Base-by-base conservation (phyloP, 1,140 invertebrate species). In the Meloidogyne floridensis region DNA sequence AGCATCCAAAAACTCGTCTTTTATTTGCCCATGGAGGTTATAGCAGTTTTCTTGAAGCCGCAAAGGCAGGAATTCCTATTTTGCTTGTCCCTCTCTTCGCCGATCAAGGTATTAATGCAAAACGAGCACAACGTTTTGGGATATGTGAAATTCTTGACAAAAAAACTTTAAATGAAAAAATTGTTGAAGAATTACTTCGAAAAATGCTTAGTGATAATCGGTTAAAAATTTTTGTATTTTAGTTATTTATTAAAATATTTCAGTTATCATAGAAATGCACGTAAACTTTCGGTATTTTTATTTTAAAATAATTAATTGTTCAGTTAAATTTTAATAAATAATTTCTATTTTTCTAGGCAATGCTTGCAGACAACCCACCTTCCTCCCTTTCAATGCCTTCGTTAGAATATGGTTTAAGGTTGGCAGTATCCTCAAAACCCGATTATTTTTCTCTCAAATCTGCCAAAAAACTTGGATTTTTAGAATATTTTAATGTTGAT, bases 11-110 rank as follows among this genome's bases (percentile, higher is more conserved):
- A 77, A 86, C 83, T 7, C 80, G 81, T 78, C 73, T 89, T 32
- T 73, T 89, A 72, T 84, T 89, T 79, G 89, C 89, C n/a, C 88
- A 89, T 81, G 88, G 88, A 11, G 88, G 88, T 15, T 89, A 90
- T 79, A 89, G 90, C 79, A 86, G 84, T 20, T 88, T 89, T 69
- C 54, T 90, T 42, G 88, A 89, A 79, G 88, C 88, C 18, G 80
- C 85, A 56, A 82, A 90, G 69, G 86, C 86, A 18, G 88, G 88
- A n/a, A 80, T 89, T 75, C 88, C 88, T 0, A 85, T 88, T n/a
- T 85, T 89, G 11, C 56, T 89, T 0, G 89, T 90, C 84, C 88
- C 88, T 10, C 81, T 89, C 10, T 89, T 89, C 72, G 88, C 88
- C 32, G 88, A 89, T 84, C 88, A 89, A 73, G 87, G 84, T 32